Base-by-base conservation (phyloP, 2,797 vertebrate genomes). In the Channallabes apus region DNA sequence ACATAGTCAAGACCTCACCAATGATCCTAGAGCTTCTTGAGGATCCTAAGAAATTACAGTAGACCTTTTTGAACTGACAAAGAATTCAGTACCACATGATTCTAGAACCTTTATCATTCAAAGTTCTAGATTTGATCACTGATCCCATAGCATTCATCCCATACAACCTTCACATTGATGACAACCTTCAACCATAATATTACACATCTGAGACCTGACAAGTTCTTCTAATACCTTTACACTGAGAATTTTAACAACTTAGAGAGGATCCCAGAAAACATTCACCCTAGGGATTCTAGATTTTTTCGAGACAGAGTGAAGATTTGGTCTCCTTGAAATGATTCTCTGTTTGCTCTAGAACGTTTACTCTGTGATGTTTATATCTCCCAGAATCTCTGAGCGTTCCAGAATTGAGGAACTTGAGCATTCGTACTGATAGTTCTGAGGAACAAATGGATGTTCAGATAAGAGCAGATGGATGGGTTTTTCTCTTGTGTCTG, bases 381-480 rank as follows among this genome's bases (percentile, higher is more conserved):
- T 3, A 29, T 15, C 3, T 5, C 3, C 15, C 29, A 2, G n/a
- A 17, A 18, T 46, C 41, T 46, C 41, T 46, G 41, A 46, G 41
- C 41, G 41, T 35, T 77, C 29, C 54, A 20, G n/a, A 77, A 2
- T 3, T 56, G n/a, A 29, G 11, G 1, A 12, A 17, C 5, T 54
- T 5, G 7, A 20, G 17, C 27, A 18, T 78, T 61, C 11, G 1
- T 59, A 17, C 29, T 77, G 18, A 77, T 77, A 29, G 35, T 6
- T 8, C 46, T 27, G n/a, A 27, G 24, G 71, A 73, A 73, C 2
- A 0, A 8, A 5, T 6, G 1, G 27, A 59, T 59, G 56, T 14
- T 59, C 56, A 38, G 29, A 61, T 22, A 59, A 12, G 76, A 59
- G 56, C 76, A 78, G 76, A 78, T 78, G 56, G 76, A 78, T 20